phyloP scores from a whole-genome alignment of 1,140 invertebrate genomes.

The Formica selysi region DNA sequence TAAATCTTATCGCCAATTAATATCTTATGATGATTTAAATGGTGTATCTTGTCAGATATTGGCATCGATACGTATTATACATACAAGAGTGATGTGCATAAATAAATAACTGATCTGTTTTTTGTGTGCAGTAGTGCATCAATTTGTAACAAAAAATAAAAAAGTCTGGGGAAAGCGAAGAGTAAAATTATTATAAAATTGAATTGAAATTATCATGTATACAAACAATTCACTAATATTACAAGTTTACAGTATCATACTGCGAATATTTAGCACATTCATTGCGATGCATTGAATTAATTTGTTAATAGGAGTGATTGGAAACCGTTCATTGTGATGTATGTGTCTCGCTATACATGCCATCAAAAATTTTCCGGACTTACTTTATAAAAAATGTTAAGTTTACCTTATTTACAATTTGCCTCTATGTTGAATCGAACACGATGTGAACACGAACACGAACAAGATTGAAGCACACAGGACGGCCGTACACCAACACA shows the following conservation, averaged over 20 bases:
- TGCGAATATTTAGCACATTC: background rate
- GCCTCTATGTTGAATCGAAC: too few species aligned
- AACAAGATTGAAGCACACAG: too few species aligned
- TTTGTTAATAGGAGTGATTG: background rate
- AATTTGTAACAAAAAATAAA: background rate
- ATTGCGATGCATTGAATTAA: background rate
- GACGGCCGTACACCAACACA: too few species aligned
- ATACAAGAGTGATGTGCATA: background rate
- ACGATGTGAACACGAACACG: too few species aligned
- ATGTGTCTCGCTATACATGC: background rate
- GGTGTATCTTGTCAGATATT: background rate
- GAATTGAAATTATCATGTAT: background rate
- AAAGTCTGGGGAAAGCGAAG: background rate
- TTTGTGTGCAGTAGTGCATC: background rate
- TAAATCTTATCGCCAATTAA: background rate
- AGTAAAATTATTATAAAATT: background rate
- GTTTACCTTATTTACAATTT: too few species aligned
- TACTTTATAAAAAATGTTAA: too few species aligned
- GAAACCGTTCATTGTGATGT: constrained; percentile 25
- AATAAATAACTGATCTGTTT: background rate
- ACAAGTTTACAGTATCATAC: background rate
- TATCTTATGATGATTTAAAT: background rate
- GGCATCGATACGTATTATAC: background rate
- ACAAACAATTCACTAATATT: background rate
- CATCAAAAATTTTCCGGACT: too few species aligned